Evolutionary conservation across 2,113 vertebrate species (phyloP).

Genomic region (Percopsis transmontana): DNA sequence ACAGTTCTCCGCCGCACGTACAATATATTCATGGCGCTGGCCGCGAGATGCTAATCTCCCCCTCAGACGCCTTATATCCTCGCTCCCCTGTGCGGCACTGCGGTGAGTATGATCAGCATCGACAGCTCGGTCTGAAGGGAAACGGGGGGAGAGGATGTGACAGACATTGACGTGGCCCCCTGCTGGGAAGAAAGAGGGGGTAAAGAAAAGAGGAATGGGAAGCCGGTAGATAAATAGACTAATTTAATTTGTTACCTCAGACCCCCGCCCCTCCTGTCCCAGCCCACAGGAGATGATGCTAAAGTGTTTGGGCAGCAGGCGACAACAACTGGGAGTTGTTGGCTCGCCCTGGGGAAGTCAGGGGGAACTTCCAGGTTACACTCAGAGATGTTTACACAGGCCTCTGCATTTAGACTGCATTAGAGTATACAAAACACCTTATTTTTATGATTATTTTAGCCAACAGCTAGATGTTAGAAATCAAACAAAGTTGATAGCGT

Average conservation of each 20-base stretch:
- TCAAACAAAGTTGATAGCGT: too few species aligned
- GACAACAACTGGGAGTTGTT: constrained; percentile 37
- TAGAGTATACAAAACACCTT: too few species aligned
- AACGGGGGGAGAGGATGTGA: constrained; percentile 44
- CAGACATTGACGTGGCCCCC: constrained; percentile 24
- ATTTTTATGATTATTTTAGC: too few species aligned
- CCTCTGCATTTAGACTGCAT: too few species aligned
- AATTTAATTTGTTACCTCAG: constrained; percentile 62
- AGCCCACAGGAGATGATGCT: too few species aligned
- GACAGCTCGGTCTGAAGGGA: constrained; percentile 42
- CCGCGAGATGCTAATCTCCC: constrained; percentile 56
- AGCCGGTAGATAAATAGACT: constrained; percentile 62
- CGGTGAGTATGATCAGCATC: constrained; percentile 56
- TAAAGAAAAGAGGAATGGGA: background rate
- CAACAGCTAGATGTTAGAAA: too few species aligned
- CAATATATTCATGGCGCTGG: constrained; percentile 75
- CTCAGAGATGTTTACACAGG: too few species aligned
- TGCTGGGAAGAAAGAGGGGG: constrained; percentile 37
- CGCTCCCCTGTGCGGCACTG: too few species aligned
- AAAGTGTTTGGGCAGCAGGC: constrained; percentile 34
- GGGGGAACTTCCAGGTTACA: too few species aligned
- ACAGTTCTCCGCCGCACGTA: constrained; percentile 32
- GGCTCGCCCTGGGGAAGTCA: constrained; percentile 42
- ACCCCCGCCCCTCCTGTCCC: constrained; percentile 29
- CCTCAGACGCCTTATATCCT: too few species aligned